A percentile compares a stretch with the other conserved stretches of the same genome.
phyloP scores from a whole-genome alignment of 2,113 vertebrate genomes.

The Notothenia rossii region DNA sequence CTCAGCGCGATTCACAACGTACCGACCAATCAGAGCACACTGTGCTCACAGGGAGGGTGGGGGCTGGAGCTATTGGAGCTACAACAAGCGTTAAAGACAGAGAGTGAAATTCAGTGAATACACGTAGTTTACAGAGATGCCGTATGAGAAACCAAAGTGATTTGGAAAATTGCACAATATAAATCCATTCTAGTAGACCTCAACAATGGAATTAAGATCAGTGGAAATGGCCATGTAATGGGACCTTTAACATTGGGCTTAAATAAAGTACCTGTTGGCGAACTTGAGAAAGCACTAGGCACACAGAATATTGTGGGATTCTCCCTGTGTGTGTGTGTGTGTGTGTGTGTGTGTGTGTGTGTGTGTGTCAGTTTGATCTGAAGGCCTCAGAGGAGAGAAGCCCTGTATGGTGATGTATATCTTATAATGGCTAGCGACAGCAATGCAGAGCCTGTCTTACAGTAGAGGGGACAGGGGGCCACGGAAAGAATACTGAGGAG shows the following conservation, averaged over 20 bases:
- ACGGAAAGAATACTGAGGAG: slow-evolving; percentile 52
- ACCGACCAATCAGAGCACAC: no score
- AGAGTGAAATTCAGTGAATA: no score
- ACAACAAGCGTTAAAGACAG: no score
- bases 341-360: slow-evolving; percentile 20
- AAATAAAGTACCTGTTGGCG: neutral
- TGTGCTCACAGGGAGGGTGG: no score
- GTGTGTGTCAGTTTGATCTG: slow-evolving; percentile 42
- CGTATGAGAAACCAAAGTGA: no score
- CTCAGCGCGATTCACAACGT: no score
- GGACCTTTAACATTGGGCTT: neutral
- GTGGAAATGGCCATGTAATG: no score
- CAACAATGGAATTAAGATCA: no score
- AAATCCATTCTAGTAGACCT: no score
- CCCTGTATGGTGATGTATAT: slow-evolving; percentile 50
- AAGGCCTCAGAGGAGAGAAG: slow-evolving; percentile 35
- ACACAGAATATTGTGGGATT: slow-evolving; percentile 19
- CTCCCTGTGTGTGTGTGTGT: slow-evolving; percentile 23
- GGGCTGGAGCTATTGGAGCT: no score
- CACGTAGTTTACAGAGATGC: no score
- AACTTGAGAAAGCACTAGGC: slow-evolving; percentile 7
- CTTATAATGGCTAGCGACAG: slow-evolving; percentile 65
- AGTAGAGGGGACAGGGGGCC: slow-evolving; percentile 29
- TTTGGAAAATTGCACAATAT: no score
- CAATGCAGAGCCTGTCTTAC: slow-evolving; percentile 49